phyloP scores from a whole-genome alignment of 2,113 vertebrate species.

The Anoura caudifer region DNA sequence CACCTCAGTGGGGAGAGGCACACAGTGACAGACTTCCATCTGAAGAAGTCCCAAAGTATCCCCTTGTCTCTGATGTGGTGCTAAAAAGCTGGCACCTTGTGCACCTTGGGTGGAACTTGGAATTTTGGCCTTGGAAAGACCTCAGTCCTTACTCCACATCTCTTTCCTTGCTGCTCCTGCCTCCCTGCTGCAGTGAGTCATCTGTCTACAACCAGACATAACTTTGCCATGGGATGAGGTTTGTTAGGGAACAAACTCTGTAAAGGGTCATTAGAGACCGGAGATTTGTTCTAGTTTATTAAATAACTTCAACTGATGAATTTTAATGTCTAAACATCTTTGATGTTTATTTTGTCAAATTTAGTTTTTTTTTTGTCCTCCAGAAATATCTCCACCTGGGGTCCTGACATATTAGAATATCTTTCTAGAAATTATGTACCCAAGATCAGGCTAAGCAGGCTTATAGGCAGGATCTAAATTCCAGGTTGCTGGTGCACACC shows the following conservation, averaged over 20 bases:
- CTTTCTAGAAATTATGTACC: background rate
- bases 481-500: background rate
- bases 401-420: background rate
- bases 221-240: background rate
- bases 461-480: background rate
- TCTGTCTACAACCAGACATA: background rate
- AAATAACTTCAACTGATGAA: background rate
- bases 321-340: background rate
- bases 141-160: background rate
- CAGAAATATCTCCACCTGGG: background rate
- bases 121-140: background rate
- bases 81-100: too few species aligned
- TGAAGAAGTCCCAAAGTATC: background rate
- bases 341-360: background rate
- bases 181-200: background rate
- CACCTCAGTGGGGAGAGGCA: background rate
- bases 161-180: background rate
- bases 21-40: rapidly evolving
- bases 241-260: background rate
- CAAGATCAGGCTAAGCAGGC: background rate
- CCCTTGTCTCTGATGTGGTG: background rate
- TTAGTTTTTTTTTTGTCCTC: background rate
- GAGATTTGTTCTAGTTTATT: background rate
- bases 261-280: background rate
- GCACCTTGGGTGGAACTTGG: too few species aligned